Conservation (phyloP, 1,140 invertebrate genomes). For the Goniozus legneri region DNA sequence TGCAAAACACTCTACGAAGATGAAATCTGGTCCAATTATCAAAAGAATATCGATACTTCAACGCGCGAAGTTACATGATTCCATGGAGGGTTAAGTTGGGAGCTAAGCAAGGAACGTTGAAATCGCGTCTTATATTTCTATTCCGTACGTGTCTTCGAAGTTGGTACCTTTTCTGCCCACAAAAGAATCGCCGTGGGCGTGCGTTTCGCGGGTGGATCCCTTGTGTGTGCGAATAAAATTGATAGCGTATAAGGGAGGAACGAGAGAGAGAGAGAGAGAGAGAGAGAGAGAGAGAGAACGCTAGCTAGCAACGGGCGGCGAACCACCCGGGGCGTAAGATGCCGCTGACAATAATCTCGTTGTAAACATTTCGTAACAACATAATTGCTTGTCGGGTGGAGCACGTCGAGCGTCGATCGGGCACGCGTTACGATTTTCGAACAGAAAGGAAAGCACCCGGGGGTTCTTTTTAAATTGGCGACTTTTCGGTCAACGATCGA, state of each 20-base stretch:
- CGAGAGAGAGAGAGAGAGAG: constrained; percentile 10
- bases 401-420: constrained; percentile 15
- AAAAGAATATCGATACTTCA: no score
- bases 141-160: no score
- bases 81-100: no score
- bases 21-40: no score
- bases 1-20: no score
- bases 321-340: constrained; percentile 47
- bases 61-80: no score
- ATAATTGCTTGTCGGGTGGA: constrained; percentile 51
- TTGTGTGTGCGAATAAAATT: constrained; percentile 50
- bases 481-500: constrained; percentile 57
- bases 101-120: no score
- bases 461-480: constrained; percentile 56
- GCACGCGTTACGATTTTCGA: no score
- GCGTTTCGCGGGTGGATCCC: neutral
- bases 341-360: constrained; percentile 54
- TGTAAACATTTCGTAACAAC: constrained; percentile 56
- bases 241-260: constrained; percentile 35
- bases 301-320: constrained; percentile 16
- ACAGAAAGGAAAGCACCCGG: constrained; percentile 39
- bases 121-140: no score
- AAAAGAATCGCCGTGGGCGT: constrained; percentile 28
- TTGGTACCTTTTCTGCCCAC: constrained; percentile 21
- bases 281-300: no score